phyloP scores from a whole-genome alignment of 2,113 vertebrate genomes.

The Cacatua alba region DNA sequence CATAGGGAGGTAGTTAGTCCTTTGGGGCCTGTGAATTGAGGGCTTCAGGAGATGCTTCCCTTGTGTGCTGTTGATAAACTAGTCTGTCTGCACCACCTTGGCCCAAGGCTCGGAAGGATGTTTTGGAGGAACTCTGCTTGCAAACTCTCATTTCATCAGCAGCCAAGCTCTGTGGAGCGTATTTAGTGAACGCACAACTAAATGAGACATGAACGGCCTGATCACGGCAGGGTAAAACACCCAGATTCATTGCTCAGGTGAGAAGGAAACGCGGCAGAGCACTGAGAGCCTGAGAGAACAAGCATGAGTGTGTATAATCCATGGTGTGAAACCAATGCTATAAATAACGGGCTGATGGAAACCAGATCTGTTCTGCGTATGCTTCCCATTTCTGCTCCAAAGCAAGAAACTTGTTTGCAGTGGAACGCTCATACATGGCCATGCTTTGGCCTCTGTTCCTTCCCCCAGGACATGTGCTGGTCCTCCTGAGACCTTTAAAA shows the following conservation, averaged over 20 bases:
- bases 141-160: not conserved
- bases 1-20: not conserved
- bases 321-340: conserved; percentile 2
- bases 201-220: not conserved
- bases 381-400: conserved; percentile 11
- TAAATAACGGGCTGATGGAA: conserved; percentile 43
- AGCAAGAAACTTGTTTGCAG: not conserved
- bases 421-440: not conserved
- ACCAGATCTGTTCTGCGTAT: not conserved
- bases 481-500: conserved; percentile 1
- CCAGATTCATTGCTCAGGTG: conserved; percentile 2
- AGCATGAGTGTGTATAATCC: not conserved
- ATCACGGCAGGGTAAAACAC: not conserved
- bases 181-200: not conserved
- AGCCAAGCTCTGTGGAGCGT: not conserved
- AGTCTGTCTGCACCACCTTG: not conserved
- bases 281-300: not conserved
- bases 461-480: not conserved
- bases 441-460: not conserved
- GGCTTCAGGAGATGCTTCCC: not conserved
- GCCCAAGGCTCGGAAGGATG: not conserved
- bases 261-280: not conserved
- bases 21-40: not conserved
- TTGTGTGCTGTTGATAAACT: not conserved
- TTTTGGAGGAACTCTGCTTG: not conserved